Evolutionary conservation across 1,140 invertebrate species (phyloP).

Genomic region (Sogatella furcifera): DNA sequence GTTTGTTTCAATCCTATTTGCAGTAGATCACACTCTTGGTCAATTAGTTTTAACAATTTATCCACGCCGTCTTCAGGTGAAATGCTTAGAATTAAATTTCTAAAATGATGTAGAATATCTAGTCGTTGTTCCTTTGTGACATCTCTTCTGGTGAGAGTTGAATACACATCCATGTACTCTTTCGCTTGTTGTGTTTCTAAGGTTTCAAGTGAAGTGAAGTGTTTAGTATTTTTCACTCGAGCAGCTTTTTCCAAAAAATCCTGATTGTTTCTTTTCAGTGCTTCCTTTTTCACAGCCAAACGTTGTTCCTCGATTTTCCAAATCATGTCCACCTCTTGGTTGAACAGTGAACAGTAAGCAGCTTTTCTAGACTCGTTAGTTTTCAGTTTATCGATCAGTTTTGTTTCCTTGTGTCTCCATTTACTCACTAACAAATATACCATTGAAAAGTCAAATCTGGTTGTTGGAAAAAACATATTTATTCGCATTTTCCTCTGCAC

Average conservation of each 20-base stretch:
- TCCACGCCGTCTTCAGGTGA: constrained; percentile 34
- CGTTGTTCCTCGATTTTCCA: constrained; percentile 46
- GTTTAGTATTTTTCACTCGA: constrained; percentile 43
- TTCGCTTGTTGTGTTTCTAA: constrained; percentile 50
- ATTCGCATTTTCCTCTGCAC: constrained; percentile 40
- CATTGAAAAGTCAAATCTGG: constrained; percentile 48
- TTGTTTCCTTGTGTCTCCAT: constrained; percentile 48
- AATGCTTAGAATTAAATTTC: constrained; percentile 41
- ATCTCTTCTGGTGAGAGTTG: constrained; percentile 38
- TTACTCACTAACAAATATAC: constrained; percentile 48
- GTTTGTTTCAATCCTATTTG: constrained; percentile 35
- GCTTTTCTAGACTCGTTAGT: constrained; percentile 45
- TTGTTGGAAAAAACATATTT: constrained; percentile 44
- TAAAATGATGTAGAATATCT: constrained; percentile 43
- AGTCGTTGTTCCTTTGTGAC: constrained; percentile 40
- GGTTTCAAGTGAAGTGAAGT: constrained; percentile 48
- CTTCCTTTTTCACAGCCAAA: constrained; percentile 40
- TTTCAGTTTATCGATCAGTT: constrained; percentile 41
- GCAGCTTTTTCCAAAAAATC: constrained; percentile 48
- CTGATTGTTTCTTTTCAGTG: constrained; percentile 38
- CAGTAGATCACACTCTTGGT: constrained; percentile 47
- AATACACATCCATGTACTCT: constrained; percentile 45
- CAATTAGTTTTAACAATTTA: constrained; percentile 43
- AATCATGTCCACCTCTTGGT: constrained; percentile 51
- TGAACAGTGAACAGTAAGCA: constrained; percentile 45